A percentile compares a stretch with the other conserved stretches of the same genome.
Evolutionary conservation across 2,888 invertebrate genomes (phyloP).

Genomic region (Agrilus cyanescens): DNA sequence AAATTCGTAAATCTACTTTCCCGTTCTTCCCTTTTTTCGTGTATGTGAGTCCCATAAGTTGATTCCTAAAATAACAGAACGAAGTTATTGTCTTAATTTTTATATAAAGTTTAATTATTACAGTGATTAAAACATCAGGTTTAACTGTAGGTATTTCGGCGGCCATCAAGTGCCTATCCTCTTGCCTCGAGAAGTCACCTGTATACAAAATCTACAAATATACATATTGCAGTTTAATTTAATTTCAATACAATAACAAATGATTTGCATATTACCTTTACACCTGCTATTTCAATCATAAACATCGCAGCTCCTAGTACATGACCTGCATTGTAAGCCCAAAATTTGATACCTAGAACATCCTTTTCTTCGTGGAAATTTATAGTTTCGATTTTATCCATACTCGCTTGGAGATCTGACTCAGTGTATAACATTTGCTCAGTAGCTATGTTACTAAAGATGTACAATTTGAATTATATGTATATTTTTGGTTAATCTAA

Average conservation of each 20-base stretch:
- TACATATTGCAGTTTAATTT: not conserved
- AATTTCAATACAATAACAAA: not conserved
- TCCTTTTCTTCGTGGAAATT: constrained; percentile 98
- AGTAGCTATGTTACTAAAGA: constrained; percentile 85
- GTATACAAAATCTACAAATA: constrained; percentile 69
- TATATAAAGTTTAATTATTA: constrained; percentile 29
- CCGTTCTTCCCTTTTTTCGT: constrained; percentile 94
- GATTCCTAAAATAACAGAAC: constrained; percentile 59
- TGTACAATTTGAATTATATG: not conserved
- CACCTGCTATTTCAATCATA: constrained; percentile 99
- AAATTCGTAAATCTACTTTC: constrained; percentile 87
- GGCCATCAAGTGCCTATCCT: constrained; percentile 98
- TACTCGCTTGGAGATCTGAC: constrained; percentile 90
- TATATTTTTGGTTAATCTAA: not conserved
- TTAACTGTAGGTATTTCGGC: constrained; percentile 95
- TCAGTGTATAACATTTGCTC: constrained; percentile 97
- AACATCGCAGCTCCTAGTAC: constrained; percentile 99
- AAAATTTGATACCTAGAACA: constrained; percentile 91
- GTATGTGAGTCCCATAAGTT: constrained; percentile 98
- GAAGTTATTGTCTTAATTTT: constrained; percentile 11
- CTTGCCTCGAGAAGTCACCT: constrained; percentile 96
- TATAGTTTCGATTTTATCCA: constrained; percentile 98
- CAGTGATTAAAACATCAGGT: constrained; percentile 94
- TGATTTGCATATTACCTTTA: constrained; percentile 47
- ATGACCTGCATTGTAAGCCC: constrained; percentile 98